Percentiles rank a stretch among this genome's conserved stretches.
These are phyloP conservation scores for chimpanzee (Pan troglodytes) DNA, from an alignment of 2,113 vertebrate genomes.

Conservation along the genomic window NHGRI_mPanTro3-v2.1_pri NC_086015.1:155652001-155652500, in stretches of 20 bases:
- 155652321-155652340: neutral
- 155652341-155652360: constrained; percentile 29
- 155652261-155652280: constrained; percentile 58
- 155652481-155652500: neutral
- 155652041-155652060: neutral
- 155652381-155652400: neutral
- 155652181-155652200: constrained; percentile 64
- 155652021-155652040: neutral
- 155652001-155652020: neutral
- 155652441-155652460: neutral
- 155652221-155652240: constrained; percentile 56
- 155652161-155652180: constrained; percentile 38
- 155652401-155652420: neutral
- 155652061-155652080: neutral
- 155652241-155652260: constrained; percentile 59
- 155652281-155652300: constrained; percentile 44
- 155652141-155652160: constrained; percentile 33
- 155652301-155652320: constrained; percentile 43
- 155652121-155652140: constrained; percentile 50
- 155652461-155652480: neutral
- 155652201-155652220: constrained; percentile 63
- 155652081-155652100: neutral
- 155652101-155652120: neutral
- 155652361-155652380: constrained; percentile 6
- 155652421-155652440: neutral